Base-by-base conservation (phyloP, 1,140 invertebrate species). In the Araneus ventricosus region DNA sequence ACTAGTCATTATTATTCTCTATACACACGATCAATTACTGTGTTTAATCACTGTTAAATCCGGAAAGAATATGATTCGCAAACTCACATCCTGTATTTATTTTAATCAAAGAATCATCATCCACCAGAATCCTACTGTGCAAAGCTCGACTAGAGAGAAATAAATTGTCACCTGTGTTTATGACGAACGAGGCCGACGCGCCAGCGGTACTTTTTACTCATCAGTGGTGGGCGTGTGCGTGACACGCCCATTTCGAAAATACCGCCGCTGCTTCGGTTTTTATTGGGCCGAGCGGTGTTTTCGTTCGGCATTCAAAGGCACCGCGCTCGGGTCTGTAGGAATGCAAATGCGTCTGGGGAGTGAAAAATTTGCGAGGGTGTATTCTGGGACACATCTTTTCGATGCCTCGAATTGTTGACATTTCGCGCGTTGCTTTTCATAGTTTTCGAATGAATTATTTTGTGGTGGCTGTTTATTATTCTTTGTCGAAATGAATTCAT, bases 241-340 rank as follows among this genome's bases (percentile, higher is more conserved):
- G 30, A 30, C 70, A 75, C 70, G 70, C 70, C 70, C 30, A 37
- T 17, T 75, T 75, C 30, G 27, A 34, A 75, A 75, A 75, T 75
- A 75, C 70, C 70, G 4, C 70, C 10, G 30, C 10, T 34, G 70
- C 30, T 34, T 37, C 17, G 17, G 70, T 37, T 75, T 75, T 75
- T 75, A 75, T 75, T 75, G 70, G 70, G 70, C 70, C 70, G 70
- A 27, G 27, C 14, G 6, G 30, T 75, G 70, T 75, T 75, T 75
- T 75, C 34, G 70, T 75, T 75, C 17, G 17, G 70, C 1, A 34
- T 34, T 75, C 70, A 75, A 75, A 75, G 17, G 70, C 30, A 37
- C 70, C 70, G 70, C 70, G 4, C 59, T 24, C 59, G 10, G 2
- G 45, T 52, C 45, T 52, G 10, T 8, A n/a, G 70, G 70, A 75